These are phyloP conservation scores for Asteroscopus sphinx DNA, from an alignment of 2,888 invertebrate genomes.

Conservation along the genomic window DNA sequence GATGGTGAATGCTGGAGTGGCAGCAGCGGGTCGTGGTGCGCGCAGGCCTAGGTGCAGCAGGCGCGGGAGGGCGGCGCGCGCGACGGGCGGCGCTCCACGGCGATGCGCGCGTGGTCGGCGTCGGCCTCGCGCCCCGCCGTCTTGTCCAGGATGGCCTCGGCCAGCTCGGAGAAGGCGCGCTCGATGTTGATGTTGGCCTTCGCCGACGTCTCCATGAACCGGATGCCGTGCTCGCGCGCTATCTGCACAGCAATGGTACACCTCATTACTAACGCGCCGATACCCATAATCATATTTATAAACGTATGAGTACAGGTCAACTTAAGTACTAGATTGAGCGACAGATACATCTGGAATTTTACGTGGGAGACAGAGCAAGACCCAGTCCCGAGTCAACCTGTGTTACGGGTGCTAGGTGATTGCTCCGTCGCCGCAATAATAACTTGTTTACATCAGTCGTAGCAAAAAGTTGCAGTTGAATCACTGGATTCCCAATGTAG, in stretches of 20 bases:
- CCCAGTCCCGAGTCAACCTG: too few relatives aligned
- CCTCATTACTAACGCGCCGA: neutral
- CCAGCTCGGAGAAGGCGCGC: conserved; percentile 97
- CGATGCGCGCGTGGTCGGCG: conserved; percentile 87
- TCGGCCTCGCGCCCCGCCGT: conserved; percentile 95
- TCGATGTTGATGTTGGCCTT: conserved; percentile 99
- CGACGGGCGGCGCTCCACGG: conserved; percentile 93
- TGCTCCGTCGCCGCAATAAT: too few relatives aligned
- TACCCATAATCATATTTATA: neutral
- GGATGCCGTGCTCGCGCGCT: conserved; percentile 97
- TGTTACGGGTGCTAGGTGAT: too few relatives aligned
- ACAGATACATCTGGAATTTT: too few relatives aligned
- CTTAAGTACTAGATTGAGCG: too few relatives aligned
- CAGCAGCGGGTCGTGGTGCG: too few relatives aligned
- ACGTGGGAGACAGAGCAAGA: too few relatives aligned
- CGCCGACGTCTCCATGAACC: conserved; percentile 99
- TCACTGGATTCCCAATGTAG: too few relatives aligned
- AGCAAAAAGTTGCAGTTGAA: too few relatives aligned
- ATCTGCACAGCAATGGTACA: conserved; percentile 90
- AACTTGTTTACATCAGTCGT: too few relatives aligned
- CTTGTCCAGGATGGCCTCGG: conserved; percentile 98
- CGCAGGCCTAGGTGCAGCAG: conserved; percentile 80
- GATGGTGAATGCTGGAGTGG: too few relatives aligned
- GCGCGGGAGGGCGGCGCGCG: conserved; percentile 90
- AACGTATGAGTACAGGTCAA: neutral